Percentiles rank a stretch among this genome's conserved stretches.
Evolutionary conservation across 2,113 vertebrate genomes (phyloP).

Genomic region (Hyperoodon ampullatus): DNA sequence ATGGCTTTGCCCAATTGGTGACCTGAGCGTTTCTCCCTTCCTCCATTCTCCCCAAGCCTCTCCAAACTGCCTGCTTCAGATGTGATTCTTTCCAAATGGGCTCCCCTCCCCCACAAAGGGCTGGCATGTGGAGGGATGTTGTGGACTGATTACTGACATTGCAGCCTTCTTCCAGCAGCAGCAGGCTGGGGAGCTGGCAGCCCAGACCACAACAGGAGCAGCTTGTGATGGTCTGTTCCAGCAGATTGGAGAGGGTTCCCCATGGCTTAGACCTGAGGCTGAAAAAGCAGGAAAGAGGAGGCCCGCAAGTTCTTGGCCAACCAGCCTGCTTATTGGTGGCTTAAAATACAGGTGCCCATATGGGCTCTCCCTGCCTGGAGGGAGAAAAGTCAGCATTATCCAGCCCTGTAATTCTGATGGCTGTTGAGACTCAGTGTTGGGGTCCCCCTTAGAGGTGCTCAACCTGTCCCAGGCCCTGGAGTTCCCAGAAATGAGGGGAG

Average conservation of each 20-base stretch:
- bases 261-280: constrained; percentile 42
- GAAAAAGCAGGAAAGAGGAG: constrained; percentile 23
- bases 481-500: not conserved
- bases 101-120: not conserved
- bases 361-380: constrained; percentile 21
- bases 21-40: constrained; percentile 37
- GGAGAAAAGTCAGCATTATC: constrained; percentile 41
- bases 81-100: constrained; percentile 46
- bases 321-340: not conserved
- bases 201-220: constrained; percentile 69
- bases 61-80: constrained; percentile 34
- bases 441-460: not conserved
- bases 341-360: not conserved
- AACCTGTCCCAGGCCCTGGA: not conserved
- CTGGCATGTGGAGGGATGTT: not conserved
- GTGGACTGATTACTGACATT: not conserved
- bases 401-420: not conserved
- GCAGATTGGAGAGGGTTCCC: constrained; percentile 60
- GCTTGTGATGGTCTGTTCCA: constrained; percentile 65
- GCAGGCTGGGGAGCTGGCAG: constrained; percentile 54
- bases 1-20: constrained; percentile 5
- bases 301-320: constrained; percentile 43
- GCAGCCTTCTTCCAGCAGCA: constrained; percentile 49
- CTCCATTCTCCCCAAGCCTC: not conserved
- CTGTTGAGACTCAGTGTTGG: not conserved